Percentiles rank a stretch among this genome's conserved stretches.
Conservation (phyloP, 2,113 vertebrate genomes). For the Muntiacus reevesi region DNA sequence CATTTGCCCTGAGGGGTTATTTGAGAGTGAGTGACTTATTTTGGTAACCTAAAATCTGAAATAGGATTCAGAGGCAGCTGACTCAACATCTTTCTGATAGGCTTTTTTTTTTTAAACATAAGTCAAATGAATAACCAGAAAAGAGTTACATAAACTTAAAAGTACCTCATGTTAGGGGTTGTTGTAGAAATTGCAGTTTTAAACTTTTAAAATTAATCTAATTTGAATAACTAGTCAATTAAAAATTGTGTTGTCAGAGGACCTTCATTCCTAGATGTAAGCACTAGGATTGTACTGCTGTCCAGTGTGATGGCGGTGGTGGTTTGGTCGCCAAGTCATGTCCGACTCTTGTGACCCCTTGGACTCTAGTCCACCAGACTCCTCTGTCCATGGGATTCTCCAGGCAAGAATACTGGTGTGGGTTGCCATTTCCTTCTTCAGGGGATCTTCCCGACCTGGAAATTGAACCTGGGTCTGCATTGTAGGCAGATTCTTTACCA, state of each 20-base stretch:
- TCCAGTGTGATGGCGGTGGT: not conserved
- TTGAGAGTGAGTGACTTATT: constrained; percentile 56
- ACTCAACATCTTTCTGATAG: not conserved
- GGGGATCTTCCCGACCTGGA: not conserved
- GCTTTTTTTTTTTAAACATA: not conserved
- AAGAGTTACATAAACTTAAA: not conserved
- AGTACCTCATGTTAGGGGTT: not conserved
- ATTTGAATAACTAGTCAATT: not conserved
- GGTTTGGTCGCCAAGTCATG: not conserved
- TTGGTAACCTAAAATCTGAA: constrained; percentile 60
- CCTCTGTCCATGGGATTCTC: not conserved
- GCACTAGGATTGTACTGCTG: not conserved
- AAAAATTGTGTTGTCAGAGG: not conserved
- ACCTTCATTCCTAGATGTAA: not conserved
- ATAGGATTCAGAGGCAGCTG: constrained; percentile 30
- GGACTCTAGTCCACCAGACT: not conserved
- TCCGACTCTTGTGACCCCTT: not conserved
- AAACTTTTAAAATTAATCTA: constrained; percentile 23
- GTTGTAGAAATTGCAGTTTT: not conserved
- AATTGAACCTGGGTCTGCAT: not conserved
- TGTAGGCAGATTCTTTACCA: not conserved
- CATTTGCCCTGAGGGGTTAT: constrained; percentile 50
- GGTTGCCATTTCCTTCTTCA: not conserved
- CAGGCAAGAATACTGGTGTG: not conserved
- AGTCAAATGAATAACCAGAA: not conserved